phyloP scores from a whole-genome alignment of 2,113 vertebrate genomes.

The Sylvicapra grimmia region DNA sequence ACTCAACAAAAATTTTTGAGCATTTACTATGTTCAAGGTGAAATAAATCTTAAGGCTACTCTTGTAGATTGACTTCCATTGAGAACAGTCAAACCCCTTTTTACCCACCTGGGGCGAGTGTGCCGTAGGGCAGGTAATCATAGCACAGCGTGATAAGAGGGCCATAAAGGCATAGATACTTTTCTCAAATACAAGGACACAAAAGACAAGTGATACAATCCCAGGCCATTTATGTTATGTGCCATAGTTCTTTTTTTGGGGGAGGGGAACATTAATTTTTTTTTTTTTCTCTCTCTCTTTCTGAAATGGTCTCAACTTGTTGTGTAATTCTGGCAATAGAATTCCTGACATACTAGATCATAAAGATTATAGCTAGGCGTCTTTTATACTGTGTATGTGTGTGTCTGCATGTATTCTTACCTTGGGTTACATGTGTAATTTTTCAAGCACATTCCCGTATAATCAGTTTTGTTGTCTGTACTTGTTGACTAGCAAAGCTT shows the following conservation, averaged over 20 bases:
- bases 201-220: background rate
- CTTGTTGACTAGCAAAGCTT: slow-evolving; percentile 45
- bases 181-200: background rate
- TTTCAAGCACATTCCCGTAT: slow-evolving; percentile 48
- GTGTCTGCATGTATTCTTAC: slow-evolving; percentile 29
- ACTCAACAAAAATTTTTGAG: background rate
- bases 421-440: background rate
- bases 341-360: slow-evolving; percentile 46
- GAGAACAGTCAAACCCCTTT: background rate
- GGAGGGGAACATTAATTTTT: background rate
- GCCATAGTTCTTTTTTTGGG: background rate
- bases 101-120: background rate
- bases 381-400: background rate
- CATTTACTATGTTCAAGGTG: background rate
- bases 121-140: background rate
- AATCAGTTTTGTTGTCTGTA: slow-evolving; percentile 52
- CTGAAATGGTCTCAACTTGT: slow-evolving; percentile 43
- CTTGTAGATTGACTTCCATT: background rate
- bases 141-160: background rate
- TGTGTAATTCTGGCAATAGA: slow-evolving; percentile 37
- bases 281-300: background rate
- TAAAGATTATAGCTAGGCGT: slow-evolving; percentile 10
- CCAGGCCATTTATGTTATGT: background rate
- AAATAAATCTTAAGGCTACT: background rate
- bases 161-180: background rate